Percentiles rank a stretch among this genome's conserved stretches.
phyloP scores from a whole-genome alignment of 2,888 invertebrate species.

The Drosophila mayaguana region DNA sequence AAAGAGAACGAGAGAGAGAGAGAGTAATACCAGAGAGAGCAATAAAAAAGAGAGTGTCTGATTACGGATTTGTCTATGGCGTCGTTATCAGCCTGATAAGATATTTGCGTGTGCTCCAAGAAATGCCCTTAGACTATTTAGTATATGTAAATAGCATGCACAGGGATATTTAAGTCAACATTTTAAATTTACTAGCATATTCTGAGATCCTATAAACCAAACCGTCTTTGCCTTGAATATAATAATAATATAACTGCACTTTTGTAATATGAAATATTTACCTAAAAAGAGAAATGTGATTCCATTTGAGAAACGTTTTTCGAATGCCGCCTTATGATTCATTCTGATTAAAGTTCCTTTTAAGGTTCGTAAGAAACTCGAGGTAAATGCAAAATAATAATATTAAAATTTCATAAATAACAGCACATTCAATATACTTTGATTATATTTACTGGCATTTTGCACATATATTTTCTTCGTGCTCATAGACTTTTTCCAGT shows the following conservation, averaged over 20 bases:
- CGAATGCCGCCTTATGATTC: conserved; percentile 22
- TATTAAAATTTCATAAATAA: no score
- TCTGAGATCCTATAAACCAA: no score
- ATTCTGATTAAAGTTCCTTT: conserved; percentile 1
- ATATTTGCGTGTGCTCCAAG: conserved; percentile 20
- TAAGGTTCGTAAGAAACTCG: not conserved
- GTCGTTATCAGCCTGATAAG: conserved; percentile 43
- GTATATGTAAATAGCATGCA: not conserved
- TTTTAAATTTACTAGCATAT: no score
- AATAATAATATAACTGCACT: not conserved
- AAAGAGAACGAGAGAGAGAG: not conserved
- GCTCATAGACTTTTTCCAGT: conserved; percentile 11
- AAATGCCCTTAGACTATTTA: conserved; percentile 16
- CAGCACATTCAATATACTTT: not conserved
- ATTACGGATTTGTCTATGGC: not conserved
- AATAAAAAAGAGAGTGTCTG: conserved; percentile 9
- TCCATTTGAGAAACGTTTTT: conserved; percentile 11
- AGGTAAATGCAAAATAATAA: no score
- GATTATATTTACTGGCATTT: not conserved
- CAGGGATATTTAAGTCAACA: not conserved
- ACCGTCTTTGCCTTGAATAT: not conserved
- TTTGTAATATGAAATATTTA: not conserved
- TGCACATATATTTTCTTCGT: not conserved
- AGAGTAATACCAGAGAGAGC: conserved; percentile 14
- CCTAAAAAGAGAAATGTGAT: not conserved